Conservation (phyloP, 1,140 invertebrate species). For the Caenorhabditis briggsae region DNA sequence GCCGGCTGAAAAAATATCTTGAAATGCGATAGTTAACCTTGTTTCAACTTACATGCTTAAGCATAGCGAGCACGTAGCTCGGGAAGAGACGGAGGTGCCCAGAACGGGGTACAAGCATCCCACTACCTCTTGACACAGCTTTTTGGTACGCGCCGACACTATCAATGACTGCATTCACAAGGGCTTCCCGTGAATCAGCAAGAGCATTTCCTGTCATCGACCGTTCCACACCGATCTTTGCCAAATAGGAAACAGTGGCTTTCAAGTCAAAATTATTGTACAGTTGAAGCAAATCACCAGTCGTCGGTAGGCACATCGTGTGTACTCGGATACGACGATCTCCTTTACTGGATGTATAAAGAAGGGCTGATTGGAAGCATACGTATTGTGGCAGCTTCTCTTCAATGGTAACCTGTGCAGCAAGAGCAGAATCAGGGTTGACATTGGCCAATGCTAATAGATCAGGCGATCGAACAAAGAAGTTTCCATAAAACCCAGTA, state of each 20-base stretch:
- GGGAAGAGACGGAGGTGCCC: constrained; percentile 85
- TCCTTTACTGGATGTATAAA: constrained; percentile 98
- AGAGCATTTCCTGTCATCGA: constrained; percentile 86
- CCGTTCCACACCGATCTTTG: constrained; percentile 85
- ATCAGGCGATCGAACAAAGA: constrained; percentile 98
- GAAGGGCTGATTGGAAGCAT: constrained; percentile 95
- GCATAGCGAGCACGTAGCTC: constrained; percentile 88
- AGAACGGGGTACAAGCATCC: constrained; percentile 79
- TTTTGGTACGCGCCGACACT: constrained; percentile 86
- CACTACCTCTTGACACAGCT: constrained; percentile 80
- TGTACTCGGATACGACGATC: constrained; percentile 97
- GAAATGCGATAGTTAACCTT: neutral
- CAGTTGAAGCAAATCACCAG: constrained; percentile 87
- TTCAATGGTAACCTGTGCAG: constrained; percentile 90
- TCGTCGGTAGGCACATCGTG: constrained; percentile 92
- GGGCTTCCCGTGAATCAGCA: constrained; percentile 92
- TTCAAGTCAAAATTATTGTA: constrained; percentile 93
- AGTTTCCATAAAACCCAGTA: constrained; percentile 98
- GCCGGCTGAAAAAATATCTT: constrained; percentile 63
- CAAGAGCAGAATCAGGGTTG: constrained; percentile 97
- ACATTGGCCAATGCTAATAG: constrained; percentile 94
- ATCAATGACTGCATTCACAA: constrained; percentile 94
- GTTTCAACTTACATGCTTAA: constrained; percentile 86
- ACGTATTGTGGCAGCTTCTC: constrained; percentile 81
- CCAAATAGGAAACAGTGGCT: constrained; percentile 87